Evolutionary conservation across 1,140 invertebrate species (phyloP).

Genomic region (Atta texana): DNA sequence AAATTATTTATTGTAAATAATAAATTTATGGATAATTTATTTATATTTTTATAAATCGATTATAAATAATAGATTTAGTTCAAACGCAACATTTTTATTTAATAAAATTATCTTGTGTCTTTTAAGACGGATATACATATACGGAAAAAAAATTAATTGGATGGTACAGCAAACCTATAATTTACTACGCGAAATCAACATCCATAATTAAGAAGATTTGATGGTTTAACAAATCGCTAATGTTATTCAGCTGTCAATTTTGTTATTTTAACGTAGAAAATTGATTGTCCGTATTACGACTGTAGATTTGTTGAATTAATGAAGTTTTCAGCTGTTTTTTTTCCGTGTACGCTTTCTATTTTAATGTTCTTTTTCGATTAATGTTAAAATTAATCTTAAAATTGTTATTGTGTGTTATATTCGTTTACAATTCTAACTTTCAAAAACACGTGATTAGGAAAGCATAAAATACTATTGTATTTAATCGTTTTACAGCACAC

Average conservation of each 20-base stretch:
- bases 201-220: too few relatives aligned
- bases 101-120: not conserved
- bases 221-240: too few relatives aligned
- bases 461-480: not conserved
- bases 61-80: not conserved
- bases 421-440: not conserved
- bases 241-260: too few relatives aligned
- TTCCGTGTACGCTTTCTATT: not conserved
- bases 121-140: not conserved
- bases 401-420: not conserved
- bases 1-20: not conserved
- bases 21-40: not conserved
- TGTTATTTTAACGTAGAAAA: too few relatives aligned
- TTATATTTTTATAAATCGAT: not conserved
- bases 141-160: too few relatives aligned
- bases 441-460: not conserved
- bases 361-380: not conserved
- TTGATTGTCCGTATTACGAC: too few relatives aligned
- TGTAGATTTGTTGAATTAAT: too few relatives aligned
- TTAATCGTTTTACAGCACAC: not conserved
- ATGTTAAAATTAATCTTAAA: not conserved
- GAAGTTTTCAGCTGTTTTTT: too few relatives aligned
- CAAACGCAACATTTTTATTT: not conserved
- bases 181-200: too few relatives aligned
- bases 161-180: too few relatives aligned